A percentile compares a stretch with the other conserved stretches of the same genome.
Evolutionary conservation across 2,888 invertebrate genomes (phyloP).

Genomic region (Ophion costatus): DNA sequence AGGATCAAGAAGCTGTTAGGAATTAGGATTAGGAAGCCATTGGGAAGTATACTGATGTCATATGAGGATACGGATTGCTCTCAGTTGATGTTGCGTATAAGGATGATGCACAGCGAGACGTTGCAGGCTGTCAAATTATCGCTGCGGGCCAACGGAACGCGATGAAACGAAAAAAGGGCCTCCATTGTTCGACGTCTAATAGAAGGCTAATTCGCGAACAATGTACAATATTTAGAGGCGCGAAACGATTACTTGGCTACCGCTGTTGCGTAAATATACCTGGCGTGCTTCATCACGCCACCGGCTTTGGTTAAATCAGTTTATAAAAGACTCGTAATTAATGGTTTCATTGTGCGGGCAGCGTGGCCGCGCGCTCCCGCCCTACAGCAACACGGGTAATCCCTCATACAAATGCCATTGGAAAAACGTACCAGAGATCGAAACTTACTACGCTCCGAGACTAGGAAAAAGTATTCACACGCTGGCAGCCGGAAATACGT

Average conservation of each 20-base stretch:
- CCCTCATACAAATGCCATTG: slow-evolving; percentile 18
- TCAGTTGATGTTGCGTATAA: slow-evolving; percentile 1
- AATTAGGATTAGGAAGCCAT: too few relatives aligned
- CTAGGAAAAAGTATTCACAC: slow-evolving; percentile 5
- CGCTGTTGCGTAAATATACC: slow-evolving; percentile 64
- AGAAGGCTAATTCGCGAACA: slow-evolving; percentile 82
- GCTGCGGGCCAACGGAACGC: slow-evolving; percentile 33
- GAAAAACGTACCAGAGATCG: slow-evolving; percentile 14
- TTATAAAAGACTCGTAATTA: slow-evolving; percentile 83
- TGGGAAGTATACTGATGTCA: too few relatives aligned
- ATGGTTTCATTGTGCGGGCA: slow-evolving; percentile 79
- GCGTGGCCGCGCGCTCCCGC: slow-evolving; percentile 1
- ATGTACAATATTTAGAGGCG: slow-evolving; percentile 80
- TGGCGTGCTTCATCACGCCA: slow-evolving; percentile 67
- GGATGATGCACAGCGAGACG: slow-evolving; percentile 32
- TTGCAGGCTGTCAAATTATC: slow-evolving; percentile 55
- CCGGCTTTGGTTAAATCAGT: slow-evolving; percentile 80
- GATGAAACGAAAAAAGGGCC: slow-evolving; percentile 70
- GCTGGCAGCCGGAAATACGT: slow-evolving; percentile 17
- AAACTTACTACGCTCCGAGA: slow-evolving; percentile 8
- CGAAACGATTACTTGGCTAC: slow-evolving; percentile 65
- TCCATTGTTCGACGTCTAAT: slow-evolving; percentile 81
- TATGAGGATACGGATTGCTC: slow-evolving; percentile 1
- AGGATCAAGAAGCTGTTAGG: too few relatives aligned
- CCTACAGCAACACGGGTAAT: slow-evolving; percentile 2